Percentiles rank a stretch among this genome's conserved stretches.
These are phyloP conservation scores for Sebastolobus altivelis DNA, from an alignment of 2,797 vertebrate species.

Conservation along the genomic window DNA sequence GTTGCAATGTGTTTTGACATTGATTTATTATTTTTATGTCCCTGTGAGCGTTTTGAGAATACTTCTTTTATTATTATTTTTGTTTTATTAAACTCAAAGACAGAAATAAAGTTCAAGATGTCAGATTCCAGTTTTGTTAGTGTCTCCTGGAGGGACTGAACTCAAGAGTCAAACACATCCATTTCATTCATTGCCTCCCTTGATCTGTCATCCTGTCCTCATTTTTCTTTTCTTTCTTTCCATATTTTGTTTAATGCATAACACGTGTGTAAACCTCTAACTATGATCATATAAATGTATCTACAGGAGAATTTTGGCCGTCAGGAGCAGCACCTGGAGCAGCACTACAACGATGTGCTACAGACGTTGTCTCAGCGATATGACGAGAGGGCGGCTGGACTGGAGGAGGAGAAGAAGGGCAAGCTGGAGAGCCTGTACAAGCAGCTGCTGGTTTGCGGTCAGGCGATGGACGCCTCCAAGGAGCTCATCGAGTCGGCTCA, in stretches of 20 bases:
- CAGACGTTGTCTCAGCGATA: constrained; percentile 91
- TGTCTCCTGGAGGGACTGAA: neutral
- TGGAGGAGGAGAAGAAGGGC: constrained; percentile 92
- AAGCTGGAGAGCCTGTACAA: constrained; percentile 91
- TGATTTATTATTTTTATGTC: constrained; percentile 1
- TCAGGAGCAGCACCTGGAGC: constrained; percentile 95
- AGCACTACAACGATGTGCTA: constrained; percentile 92
- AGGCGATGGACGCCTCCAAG: constrained; percentile 89
- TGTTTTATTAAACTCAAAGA: neutral
- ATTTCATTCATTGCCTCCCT: constrained; percentile 5
- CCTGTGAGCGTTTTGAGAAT: neutral
- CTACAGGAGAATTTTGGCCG: constrained; percentile 95
- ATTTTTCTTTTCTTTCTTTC: neutral
- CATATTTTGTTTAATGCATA: neutral
- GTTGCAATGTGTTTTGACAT: constrained; percentile 3
- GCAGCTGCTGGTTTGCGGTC: constrained; percentile 92
- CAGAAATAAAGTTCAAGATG: constrained; percentile 5
- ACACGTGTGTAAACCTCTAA: neutral
- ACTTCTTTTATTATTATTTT: neutral
- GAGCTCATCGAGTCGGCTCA: constrained; percentile 92
- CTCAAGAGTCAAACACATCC: neutral
- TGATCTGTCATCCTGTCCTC: neutral
- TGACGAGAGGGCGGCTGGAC: constrained; percentile 85
- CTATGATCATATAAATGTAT: neutral
- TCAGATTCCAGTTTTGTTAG: constrained; percentile 7